Base-by-base conservation (phyloP, 1,140 invertebrate genomes). In the Aphelenchoides besseyi region DNA sequence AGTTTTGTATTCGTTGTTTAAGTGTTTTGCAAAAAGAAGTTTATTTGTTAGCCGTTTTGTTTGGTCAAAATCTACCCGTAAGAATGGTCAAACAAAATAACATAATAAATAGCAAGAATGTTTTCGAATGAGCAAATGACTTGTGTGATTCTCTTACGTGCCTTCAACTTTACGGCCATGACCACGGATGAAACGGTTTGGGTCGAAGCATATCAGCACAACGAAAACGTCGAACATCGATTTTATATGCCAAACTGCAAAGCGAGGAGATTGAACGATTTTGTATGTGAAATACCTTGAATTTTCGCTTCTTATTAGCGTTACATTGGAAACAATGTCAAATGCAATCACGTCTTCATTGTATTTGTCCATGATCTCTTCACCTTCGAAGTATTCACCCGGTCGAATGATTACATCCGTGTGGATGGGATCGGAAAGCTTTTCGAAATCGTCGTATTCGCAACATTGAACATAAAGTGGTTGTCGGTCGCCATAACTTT, bases 331-430 rank as follows among this genome's bases (percentile, higher is more conserved):
- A 8, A 59, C 18, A 5, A 59, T 59, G 55, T 59, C 55, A 59
- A 59, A 59, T 12, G 41, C 55, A 23, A 59, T 59, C 55, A 59
- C 18, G 80, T 80, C 72, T 9, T 84, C 75, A 16, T 74, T 74
- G 28, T 37, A 35, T 70, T 74, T 70, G 55, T 84, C 82, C 52
- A 71, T 73, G 26, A 84, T 68, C 69, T 82, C 80, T 29, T 82
- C 80, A 3, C 82, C 80, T 66, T 82, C 80, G 63, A 84, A 82
- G 61, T 84, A 82, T 59, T 82, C 80, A 5, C 80, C 80, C 5
- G 75, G 68, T 16, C 75, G 59, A 30, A 82, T 75, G 12, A 67
- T 30, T 2, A 81, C 70, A 57, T 79, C 73, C n/a, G 71, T 68
- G 63, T 82, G 80, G 26, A 80, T 37, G 18, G 73, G 61, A 30